These are phyloP conservation scores for Eonycteris spelaea DNA, from an alignment of 2,113 vertebrate genomes.

Conservation along the genomic window DNA sequence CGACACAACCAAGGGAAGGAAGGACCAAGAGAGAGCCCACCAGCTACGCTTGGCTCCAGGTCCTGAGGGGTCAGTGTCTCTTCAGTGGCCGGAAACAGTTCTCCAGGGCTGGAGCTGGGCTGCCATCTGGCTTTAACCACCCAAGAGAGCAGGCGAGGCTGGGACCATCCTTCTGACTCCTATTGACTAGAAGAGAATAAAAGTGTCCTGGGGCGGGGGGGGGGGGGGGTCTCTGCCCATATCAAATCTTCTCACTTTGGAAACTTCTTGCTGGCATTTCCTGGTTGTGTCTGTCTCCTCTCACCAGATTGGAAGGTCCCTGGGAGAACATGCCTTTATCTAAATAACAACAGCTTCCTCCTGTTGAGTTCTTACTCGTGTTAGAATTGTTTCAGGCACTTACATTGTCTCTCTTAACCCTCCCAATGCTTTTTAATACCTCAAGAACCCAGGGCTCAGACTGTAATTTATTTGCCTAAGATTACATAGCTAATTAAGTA, in stretches of 20 bases:
- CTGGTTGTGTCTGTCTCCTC: not conserved
- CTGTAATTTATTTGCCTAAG: not conserved
- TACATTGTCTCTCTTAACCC: not conserved
- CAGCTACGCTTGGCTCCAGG: not conserved
- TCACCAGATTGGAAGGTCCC: not conserved
- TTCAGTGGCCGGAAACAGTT: not conserved
- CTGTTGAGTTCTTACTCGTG: not conserved
- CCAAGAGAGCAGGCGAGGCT: not conserved
- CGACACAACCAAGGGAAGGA: not conserved
- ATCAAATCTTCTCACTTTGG: not conserved
- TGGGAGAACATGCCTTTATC: not conserved
- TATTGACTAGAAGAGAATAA: not conserved
- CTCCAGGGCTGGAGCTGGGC: not conserved
- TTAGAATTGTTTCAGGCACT: not conserved
- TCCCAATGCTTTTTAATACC: not conserved
- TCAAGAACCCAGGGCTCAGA: not conserved
- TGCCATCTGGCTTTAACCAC: not conserved
- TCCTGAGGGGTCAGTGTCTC: not conserved
- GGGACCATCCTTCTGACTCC: not conserved
- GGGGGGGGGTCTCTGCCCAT: not conserved
- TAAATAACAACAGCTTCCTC: not conserved
- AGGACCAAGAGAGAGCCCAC: not conserved
- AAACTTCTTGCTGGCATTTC: conserved; percentile 26
- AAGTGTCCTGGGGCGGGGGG: not conserved
- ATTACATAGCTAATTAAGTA: not conserved